Conservation (phyloP, 2,888 invertebrate genomes). For the Drosophila glabriapex region DNA sequence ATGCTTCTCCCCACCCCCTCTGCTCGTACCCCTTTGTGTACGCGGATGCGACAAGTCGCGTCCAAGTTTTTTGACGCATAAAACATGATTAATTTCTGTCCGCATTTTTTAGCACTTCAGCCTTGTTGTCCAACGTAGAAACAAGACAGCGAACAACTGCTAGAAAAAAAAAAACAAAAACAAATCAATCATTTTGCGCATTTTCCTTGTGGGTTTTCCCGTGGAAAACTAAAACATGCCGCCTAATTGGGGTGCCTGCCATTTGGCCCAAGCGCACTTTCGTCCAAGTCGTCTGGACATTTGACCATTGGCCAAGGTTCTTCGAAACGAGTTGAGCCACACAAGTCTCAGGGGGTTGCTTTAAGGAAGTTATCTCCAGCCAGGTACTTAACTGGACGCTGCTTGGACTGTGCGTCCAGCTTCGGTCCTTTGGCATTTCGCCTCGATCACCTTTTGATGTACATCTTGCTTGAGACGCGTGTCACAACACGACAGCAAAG, state of each 20-base stretch:
- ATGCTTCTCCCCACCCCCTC: neutral
- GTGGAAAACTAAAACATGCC: slow-evolving; percentile 45
- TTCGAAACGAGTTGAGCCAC: slow-evolving; percentile 33
- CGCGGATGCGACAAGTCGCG: slow-evolving; percentile 21
- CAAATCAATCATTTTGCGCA: slow-evolving; percentile 65
- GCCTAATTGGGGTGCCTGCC: slow-evolving; percentile 75
- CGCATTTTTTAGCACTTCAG: slow-evolving; percentile 45
- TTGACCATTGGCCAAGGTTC: slow-evolving; percentile 66
- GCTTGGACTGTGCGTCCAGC: slow-evolving; percentile 17
- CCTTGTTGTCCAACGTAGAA: slow-evolving; percentile 29
- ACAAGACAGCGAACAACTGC: slow-evolving; percentile 12
- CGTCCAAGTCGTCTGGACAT: slow-evolving; percentile 40
- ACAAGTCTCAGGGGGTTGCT: slow-evolving; percentile 60
- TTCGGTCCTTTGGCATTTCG: slow-evolving; percentile 29
- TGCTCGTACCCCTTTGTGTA: neutral
- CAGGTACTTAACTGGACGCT: slow-evolving; percentile 12
- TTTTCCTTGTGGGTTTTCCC: slow-evolving; percentile 47
- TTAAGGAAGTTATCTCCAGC: slow-evolving; percentile 18
- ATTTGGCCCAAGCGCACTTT: slow-evolving; percentile 59
- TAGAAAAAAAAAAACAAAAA: slow-evolving; percentile 20
- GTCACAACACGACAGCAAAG: slow-evolving; percentile 41
- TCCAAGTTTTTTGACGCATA: slow-evolving; percentile 42
- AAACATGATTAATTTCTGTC: slow-evolving; percentile 71
- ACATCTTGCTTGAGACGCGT: slow-evolving; percentile 53
- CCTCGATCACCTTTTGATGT: slow-evolving; percentile 46